phyloP scores from a whole-genome alignment of 2,113 vertebrate species.

The Monarcha castaneiventris region DNA sequence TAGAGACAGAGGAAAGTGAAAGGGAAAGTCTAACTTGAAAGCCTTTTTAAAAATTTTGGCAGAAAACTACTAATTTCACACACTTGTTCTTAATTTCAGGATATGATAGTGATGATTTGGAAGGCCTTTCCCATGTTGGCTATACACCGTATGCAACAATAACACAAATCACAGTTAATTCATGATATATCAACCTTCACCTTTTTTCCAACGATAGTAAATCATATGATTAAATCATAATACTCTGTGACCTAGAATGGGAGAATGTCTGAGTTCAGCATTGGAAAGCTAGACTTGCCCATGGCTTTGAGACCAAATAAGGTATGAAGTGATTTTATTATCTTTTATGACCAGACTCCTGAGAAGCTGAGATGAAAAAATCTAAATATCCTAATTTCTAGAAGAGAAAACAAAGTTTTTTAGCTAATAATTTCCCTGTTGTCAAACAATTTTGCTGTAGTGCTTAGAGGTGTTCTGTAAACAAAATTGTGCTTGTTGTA shows the following conservation, averaged over 20 bases:
- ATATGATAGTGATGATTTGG: neutral
- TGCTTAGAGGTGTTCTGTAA: neutral
- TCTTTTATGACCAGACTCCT: neutral
- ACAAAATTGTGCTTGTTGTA: neutral
- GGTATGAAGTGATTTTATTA: neutral
- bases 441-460: neutral
- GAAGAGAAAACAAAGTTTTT: neutral
- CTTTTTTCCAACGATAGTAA: accelerated
- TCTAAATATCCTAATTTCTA: neutral
- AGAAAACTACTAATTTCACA: neutral
- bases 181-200: neutral
- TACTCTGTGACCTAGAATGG: neutral
- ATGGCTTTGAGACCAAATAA: neutral
- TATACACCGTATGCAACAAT: neutral
- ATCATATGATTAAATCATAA: neutral
- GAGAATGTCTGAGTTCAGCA: neutral
- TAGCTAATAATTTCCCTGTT: neutral
- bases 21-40: neutral
- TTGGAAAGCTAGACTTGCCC: neutral
- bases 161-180: neutral
- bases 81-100: neutral
- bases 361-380: neutral
- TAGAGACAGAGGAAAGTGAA: neutral
- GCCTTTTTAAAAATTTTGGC: neutral
- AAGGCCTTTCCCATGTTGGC: neutral